A percentile compares a stretch with the other conserved stretches of the same genome.
Conservation (phyloP, 2,888 invertebrate genomes). For the Baronia brevicornis region DNA sequence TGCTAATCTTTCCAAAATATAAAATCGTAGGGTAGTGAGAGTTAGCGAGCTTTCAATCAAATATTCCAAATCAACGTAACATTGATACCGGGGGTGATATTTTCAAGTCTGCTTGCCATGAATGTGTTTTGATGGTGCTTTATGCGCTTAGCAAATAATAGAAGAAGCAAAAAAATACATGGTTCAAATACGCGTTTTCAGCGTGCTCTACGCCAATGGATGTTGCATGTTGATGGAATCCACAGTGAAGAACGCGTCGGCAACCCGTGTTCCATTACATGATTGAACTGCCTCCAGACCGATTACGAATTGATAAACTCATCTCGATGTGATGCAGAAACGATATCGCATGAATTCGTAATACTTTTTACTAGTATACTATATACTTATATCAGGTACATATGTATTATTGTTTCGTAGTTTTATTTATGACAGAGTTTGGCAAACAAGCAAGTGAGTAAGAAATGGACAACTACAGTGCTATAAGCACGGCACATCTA, state of each 20-base stretch:
- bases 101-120: constrained; percentile 3
- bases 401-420: too few species aligned
- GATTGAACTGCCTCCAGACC: constrained; percentile 26
- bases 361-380: too few species aligned
- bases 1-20: too few species aligned
- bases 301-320: constrained; percentile 15
- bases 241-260: constrained; percentile 19
- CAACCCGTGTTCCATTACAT: constrained; percentile 30
- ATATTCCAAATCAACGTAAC: neutral
- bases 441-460: too few species aligned
- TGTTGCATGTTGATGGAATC: constrained; percentile 27
- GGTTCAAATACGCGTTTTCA: constrained; percentile 23
- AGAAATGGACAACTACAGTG: too few species aligned
- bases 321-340: constrained; percentile 13
- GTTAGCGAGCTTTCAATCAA: too few species aligned
- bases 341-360: neutral
- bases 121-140: constrained; percentile 6
- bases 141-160: constrained; percentile 17
- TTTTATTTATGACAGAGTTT: too few species aligned
- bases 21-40: too few species aligned
- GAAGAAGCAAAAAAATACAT: constrained; percentile 19
- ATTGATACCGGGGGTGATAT: constrained; percentile 1
- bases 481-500: too few species aligned
- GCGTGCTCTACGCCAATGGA: constrained; percentile 17
- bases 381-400: too few species aligned